Conservation (phyloP, 2,113 vertebrate genomes). For the Carassius carassius region DNA sequence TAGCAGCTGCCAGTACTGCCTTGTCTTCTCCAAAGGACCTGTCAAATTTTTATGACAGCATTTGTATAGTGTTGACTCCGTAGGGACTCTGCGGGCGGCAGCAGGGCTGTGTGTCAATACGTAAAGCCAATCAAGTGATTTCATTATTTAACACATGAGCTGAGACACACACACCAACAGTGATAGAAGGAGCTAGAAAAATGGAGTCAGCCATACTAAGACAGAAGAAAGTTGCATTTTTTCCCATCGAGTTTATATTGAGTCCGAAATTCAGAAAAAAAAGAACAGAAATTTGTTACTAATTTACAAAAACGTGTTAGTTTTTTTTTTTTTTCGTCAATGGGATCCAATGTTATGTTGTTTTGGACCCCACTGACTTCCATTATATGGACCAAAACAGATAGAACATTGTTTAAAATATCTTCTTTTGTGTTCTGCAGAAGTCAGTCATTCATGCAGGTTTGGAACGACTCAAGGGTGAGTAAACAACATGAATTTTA, state of each 20-base stretch:
- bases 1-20: not conserved
- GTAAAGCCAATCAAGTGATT: slow-evolving; percentile 11
- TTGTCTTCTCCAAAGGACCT: slow-evolving; percentile 6
- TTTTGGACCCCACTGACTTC: not conserved
- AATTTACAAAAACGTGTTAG: too few species aligned
- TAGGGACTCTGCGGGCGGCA: not conserved
- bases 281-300: too few species aligned
- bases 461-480: not conserved
- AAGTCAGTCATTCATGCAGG: not conserved
- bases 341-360: not conserved
- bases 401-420: too few species aligned
- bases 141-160: slow-evolving; percentile 9
- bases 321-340: not conserved
- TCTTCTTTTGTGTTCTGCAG: not conserved
- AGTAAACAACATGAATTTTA: not conserved
- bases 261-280: too few species aligned
- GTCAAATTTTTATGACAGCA: slow-evolving; percentile 47
- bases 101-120: not conserved
- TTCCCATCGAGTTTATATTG: too few species aligned
- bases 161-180: not conserved
- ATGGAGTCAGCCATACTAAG: not conserved
- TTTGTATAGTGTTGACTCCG: not conserved
- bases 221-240: not conserved
- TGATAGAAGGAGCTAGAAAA: not conserved
- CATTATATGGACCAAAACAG: not conserved